phyloP scores from a whole-genome alignment of 2,797 vertebrate species.

The Lepilemur septentrionalis region DNA sequence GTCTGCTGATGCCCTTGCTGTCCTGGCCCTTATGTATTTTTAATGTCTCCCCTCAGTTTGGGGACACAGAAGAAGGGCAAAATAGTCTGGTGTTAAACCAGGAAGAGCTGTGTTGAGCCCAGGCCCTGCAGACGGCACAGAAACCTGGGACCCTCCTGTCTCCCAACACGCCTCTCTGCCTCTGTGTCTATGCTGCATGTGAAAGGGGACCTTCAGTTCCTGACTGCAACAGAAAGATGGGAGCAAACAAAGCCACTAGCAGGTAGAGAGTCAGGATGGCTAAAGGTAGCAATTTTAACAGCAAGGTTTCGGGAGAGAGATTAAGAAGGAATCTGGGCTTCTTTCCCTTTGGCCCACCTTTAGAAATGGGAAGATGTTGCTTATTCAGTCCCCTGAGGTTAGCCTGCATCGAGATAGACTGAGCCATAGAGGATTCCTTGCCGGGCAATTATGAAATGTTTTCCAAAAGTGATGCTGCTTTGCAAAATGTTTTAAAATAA shows the following conservation, averaged over 20 bases:
- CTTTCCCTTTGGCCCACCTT: not conserved
- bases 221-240: not conserved
- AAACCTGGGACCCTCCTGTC: not conserved
- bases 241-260: not conserved
- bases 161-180: not conserved
- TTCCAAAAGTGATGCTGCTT: constrained; percentile 64
- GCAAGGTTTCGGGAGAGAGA: not conserved
- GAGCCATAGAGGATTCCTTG: constrained; percentile 21
- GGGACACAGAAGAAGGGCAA: not conserved
- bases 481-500: constrained; percentile 69
- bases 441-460: constrained; percentile 61
- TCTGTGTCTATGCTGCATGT: not conserved
- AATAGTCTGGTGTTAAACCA: not conserved
- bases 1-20: not conserved
- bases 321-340: not conserved
- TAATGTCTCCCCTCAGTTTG: not conserved
- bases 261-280: not conserved
- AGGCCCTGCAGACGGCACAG: not conserved
- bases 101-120: not conserved
- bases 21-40: not conserved
- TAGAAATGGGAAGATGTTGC: not conserved
- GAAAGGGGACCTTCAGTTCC: not conserved
- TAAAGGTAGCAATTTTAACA: not conserved
- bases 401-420: not conserved
- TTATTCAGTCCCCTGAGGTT: constrained; percentile 12